Evolutionary conservation across 2,888 invertebrate species (phyloP), one percentile per base, ranked within the genome.

Genomic region (Mesoligia furuncula): DNA sequence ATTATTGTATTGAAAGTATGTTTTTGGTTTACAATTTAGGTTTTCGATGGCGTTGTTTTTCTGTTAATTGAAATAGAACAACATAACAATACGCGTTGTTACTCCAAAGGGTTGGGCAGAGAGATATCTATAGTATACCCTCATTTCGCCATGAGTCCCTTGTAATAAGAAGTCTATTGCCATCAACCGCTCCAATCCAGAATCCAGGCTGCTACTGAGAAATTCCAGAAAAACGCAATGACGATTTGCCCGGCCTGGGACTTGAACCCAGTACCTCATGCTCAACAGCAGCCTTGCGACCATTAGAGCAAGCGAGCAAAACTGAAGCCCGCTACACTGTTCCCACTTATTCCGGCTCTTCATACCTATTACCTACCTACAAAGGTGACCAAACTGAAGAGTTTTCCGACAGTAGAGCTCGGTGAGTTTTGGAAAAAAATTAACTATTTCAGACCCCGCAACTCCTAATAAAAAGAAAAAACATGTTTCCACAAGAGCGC

Each of bases 1-100:
- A 79, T 76, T 77, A 76, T 75, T 80, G 72, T 80, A 77, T 84
- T 83, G 74, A 51, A 66, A 61, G 57, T 31, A 27, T n/a, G 24
- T 11, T 54, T 71, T 70, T 51, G 31, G 36, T 73, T 67, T 24
- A n/a, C 2, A 51, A 62, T 54, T 69, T 39, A 17, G 45, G 8
- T 36, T 62, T 65, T 45, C 61, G 31, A 11, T n/a, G 20, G n/a
- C 20, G 27, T 6, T 31, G 20, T 39, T 45, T 36, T 39, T 48
- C 0, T 24, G 31, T n/a, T 70, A 36, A 36, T 70, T n/a, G 11
- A 73, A 39, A 27, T 73, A 11, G 17, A 20, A 54, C 1, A 54
- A 24, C 24, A 11, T 24, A 24, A 11, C 11, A 54, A 54, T 54
- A 11, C 24, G 9, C 24, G 1, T 54, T 54, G 24, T 54, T 54